These are phyloP conservation scores for Vanacampus margaritifer DNA, from an alignment of 2,113 vertebrate genomes.

Conservation along the genomic window DNA sequence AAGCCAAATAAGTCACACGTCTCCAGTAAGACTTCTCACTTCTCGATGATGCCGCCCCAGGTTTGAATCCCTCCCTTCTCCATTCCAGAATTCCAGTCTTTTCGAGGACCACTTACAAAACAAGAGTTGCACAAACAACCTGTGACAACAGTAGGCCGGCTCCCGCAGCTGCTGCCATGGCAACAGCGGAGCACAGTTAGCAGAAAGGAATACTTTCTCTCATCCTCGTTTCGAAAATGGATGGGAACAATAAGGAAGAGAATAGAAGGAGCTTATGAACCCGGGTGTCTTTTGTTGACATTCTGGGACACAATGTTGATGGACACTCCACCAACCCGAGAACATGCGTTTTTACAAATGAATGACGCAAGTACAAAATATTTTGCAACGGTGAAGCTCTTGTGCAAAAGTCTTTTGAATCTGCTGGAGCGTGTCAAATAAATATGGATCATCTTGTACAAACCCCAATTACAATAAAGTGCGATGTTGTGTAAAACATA, in stretches of 20 bases:
- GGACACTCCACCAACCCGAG: background rate
- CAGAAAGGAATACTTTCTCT: slow-evolving; percentile 55
- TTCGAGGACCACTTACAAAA: slow-evolving; percentile 75
- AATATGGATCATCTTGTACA: slow-evolving; percentile 28
- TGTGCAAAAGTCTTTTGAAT: slow-evolving; percentile 9
- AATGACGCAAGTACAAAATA: background rate
- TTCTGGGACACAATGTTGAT: background rate
- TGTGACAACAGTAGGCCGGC: slow-evolving; percentile 74
- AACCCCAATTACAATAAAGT: background rate
- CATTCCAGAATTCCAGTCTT: slow-evolving; percentile 48
- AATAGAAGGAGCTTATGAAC: background rate
- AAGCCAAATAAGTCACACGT: background rate
- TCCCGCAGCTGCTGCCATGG: slow-evolving; percentile 79
- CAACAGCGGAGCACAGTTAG: slow-evolving; percentile 76
- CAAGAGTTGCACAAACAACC: slow-evolving; percentile 79
- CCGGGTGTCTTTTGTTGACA: too few species aligned
- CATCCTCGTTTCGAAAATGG: slow-evolving; percentile 36
- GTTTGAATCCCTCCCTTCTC: slow-evolving; percentile 52
- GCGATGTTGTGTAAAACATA: too few species aligned
- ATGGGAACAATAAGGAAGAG: slow-evolving; percentile 23
- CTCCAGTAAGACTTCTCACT: slow-evolving; percentile 21
- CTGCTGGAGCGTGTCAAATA: slow-evolving; percentile 27
- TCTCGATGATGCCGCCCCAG: slow-evolving; percentile 9
- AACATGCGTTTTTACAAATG: background rate
- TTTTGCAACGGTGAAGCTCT: slow-evolving; percentile 4